Conservation (phyloP, 2,113 vertebrate genomes). For the Procavia capensis region DNA sequence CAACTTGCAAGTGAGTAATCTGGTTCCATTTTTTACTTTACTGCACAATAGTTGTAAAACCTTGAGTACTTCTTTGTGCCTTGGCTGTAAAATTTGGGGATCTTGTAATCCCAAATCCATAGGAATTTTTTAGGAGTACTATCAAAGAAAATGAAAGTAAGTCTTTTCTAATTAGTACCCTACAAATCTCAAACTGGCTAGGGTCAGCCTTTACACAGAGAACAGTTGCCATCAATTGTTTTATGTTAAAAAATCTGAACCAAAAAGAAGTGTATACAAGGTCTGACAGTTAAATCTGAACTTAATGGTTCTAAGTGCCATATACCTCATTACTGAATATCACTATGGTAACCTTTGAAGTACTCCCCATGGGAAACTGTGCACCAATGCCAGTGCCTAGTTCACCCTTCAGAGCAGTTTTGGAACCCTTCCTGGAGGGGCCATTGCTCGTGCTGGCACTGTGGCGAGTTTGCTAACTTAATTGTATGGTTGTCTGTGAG, state of each 20-base stretch:
- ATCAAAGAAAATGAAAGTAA: not conserved
- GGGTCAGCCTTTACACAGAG: not conserved
- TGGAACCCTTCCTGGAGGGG: no score
- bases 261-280: not conserved
- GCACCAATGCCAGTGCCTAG: no score
- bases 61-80: not conserved
- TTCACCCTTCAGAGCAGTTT: no score
- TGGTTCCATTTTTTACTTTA: not conserved
- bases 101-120: not conserved
- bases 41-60: not conserved
- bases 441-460: no score
- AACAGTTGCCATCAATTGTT: not conserved
- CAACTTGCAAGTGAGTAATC: not conserved
- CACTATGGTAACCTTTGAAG: no score
- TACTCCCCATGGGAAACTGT: no score
- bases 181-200: not conserved
- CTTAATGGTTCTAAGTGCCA: no score
- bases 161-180: not conserved
- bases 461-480: no score
- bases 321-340: no score
- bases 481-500: no score
- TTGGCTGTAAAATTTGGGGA: not conserved
- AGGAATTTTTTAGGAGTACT: not conserved
- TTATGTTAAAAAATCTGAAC: not conserved
- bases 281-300: no score